Percentiles rank a stretch among this genome's conserved stretches.
Evolutionary conservation across 2,797 vertebrate species (phyloP).

Genomic region (Simalia tracyae): DNA sequence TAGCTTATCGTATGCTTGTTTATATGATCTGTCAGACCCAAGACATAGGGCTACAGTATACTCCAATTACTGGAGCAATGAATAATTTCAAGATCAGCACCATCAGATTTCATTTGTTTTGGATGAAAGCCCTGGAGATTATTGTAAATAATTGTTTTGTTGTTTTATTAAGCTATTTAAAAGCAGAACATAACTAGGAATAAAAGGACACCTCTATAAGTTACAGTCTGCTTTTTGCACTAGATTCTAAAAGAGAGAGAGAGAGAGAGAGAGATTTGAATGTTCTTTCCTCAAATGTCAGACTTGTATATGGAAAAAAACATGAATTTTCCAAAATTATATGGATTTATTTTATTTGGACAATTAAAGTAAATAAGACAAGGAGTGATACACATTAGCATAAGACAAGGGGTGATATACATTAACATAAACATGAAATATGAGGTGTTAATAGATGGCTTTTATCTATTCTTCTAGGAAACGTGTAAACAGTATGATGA

Average conservation of each 20-base stretch:
- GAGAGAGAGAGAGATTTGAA: background rate
- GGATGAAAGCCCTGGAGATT: background rate
- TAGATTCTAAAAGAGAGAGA: background rate
- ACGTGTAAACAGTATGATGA: background rate
- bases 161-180: background rate
- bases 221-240: background rate
- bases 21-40: background rate
- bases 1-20: conserved; percentile 18
- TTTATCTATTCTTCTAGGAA: background rate
- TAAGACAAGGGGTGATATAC: background rate
- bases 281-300: background rate
- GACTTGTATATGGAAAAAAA: background rate
- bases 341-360: background rate
- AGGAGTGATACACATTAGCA: background rate
- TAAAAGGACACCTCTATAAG: background rate
- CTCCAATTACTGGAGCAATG: background rate
- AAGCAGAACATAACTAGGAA: background rate
- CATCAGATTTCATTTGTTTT: background rate
- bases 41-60: background rate
- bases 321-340: background rate
- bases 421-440: background rate
- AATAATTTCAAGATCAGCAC: background rate
- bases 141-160: background rate
- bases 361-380: background rate
- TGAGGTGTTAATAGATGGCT: background rate